Base-by-base conservation (phyloP, 2,797 vertebrate species). In the Hypotaenidia okinawae region DNA sequence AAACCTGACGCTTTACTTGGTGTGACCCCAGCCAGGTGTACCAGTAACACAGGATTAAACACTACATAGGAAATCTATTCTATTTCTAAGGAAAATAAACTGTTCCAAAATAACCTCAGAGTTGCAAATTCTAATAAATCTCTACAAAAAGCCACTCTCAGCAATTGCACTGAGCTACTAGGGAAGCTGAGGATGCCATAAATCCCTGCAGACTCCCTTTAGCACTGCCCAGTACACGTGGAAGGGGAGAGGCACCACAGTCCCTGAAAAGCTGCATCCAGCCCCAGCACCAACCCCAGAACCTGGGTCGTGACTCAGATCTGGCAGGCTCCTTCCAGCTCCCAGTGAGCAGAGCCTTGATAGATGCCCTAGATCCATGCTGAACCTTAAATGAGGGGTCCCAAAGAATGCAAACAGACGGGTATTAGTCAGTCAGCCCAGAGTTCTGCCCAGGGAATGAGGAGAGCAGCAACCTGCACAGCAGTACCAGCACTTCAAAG, bases 401-500 rank as follows among this genome's bases (percentile, higher is more conserved):
- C 35, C 43, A 21, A 28, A 62, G 80, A 55, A 62, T 6, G 6
- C 18, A 37, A 25, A 15, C 16, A 1, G 47, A 35, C 51, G 68
- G 37, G 37, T 19, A 22, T 9, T 33, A 5, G 3, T 66, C 59
- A 41, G 4, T 13, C 69, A 81, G 63, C 3, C 10, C 16, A 2
- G 28, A 51, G 43, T 8, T 82, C 24, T 45, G 43, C 72, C 32
- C 72, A 55, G 18, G 51, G 85, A 89, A 68, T 0, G 51, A 68
- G 84, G 39, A 30, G 70, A 35, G 55, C 77, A 95, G 69, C 32
- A 73, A 59, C 74, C 25, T 13, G 52, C 52, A 51, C 1, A 10
- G 58, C 79, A 88, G 76, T 18, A 72, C 11, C 63, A 73, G 77
- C 67, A 83, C 92, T 94, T 97, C 90, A 94, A 94, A 95, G 93